Evolutionary conservation across 2,113 vertebrate genomes (phyloP).

Genomic region (Tragulus kanchil): DNA sequence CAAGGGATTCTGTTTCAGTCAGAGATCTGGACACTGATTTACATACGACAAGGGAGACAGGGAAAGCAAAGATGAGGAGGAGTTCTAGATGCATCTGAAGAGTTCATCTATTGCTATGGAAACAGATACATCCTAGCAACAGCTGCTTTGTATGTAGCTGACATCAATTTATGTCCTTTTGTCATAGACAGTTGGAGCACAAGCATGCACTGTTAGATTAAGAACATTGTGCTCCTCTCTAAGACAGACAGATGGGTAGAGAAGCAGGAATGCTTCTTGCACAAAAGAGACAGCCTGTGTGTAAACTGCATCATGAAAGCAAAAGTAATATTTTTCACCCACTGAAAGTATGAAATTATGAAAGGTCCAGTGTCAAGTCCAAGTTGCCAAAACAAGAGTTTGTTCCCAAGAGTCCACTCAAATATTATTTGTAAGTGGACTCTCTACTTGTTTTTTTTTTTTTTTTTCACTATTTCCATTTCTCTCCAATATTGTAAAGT

Average conservation of each 20-base stretch:
- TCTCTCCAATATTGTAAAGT: background rate
- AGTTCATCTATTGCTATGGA: slow-evolving; percentile 80
- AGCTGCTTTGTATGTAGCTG: slow-evolving; percentile 64
- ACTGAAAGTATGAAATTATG: background rate
- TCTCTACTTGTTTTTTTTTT: background rate
- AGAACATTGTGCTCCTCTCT: background rate
- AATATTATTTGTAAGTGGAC: background rate
- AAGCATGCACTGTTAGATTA: background rate
- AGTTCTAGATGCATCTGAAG: slow-evolving; percentile 70
- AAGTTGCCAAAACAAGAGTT: background rate
- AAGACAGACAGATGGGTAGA: background rate
- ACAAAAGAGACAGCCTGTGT: background rate
- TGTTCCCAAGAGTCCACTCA: background rate
- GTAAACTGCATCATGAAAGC: background rate
- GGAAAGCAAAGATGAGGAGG: slow-evolving; percentile 39
- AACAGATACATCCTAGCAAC: slow-evolving; percentile 83
- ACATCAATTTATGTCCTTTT: background rate
- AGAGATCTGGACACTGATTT: slow-evolving; percentile 42
- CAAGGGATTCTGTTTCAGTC: background rate
- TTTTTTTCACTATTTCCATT: background rate
- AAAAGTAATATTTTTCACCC: background rate
- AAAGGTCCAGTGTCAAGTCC: background rate
- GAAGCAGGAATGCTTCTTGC: background rate
- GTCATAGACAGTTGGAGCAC: background rate
- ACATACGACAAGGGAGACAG: background rate